phyloP scores from a whole-genome alignment of 2,797 vertebrate genomes.

The Acridotheres tristis region DNA sequence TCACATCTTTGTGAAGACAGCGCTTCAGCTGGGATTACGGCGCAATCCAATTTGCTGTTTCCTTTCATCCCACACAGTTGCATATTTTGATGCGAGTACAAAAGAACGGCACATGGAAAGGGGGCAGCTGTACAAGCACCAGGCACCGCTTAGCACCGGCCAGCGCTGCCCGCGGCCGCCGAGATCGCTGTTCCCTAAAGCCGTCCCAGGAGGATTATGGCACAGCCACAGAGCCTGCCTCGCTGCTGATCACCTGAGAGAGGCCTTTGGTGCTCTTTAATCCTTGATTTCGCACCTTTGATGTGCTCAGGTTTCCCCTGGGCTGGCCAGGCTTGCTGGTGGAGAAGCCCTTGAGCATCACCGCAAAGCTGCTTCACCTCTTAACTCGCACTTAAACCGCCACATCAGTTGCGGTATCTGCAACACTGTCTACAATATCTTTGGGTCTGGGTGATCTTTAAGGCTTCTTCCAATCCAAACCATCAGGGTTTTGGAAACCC shows the following conservation, averaged over 20 bases:
- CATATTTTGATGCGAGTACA: not conserved
- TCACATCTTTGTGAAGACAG: not conserved
- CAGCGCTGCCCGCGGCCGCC: not conserved
- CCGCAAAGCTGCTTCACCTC: not conserved
- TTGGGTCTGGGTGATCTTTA: not conserved
- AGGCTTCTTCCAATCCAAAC: not conserved
- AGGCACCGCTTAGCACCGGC: not conserved
- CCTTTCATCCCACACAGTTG: not conserved
- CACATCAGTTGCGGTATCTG: accelerated
- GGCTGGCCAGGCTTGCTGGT: not conserved
- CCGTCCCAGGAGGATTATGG: not conserved
- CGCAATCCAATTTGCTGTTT: not conserved
- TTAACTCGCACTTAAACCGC: not conserved
- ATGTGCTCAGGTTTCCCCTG: accelerated
- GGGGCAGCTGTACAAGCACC: not conserved
- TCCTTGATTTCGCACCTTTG: not conserved
- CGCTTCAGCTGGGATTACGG: not conserved
- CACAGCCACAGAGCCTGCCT: not conserved
- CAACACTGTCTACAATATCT: not conserved
- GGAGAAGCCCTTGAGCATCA: not conserved
- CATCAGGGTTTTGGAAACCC: not conserved
- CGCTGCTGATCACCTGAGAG: not conserved
- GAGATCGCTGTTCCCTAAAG: not conserved
- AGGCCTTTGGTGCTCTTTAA: not conserved
- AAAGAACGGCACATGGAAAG: not conserved